Evolutionary conservation across 2,113 vertebrate genomes (phyloP).

Genomic region (Ammodytes dubius): DNA sequence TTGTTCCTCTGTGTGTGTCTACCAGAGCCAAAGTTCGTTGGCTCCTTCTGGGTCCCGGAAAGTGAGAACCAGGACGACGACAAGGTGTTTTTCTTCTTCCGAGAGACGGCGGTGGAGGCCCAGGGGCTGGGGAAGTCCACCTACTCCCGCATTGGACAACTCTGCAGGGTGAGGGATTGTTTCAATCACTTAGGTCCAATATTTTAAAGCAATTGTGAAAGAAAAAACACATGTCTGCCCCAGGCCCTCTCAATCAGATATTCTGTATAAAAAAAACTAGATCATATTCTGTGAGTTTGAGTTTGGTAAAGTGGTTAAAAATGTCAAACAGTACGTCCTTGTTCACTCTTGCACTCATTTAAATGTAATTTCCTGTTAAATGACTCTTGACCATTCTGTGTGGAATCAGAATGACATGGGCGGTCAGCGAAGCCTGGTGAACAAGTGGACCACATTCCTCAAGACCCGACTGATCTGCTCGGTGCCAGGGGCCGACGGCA

Average conservation of each 20-base stretch:
- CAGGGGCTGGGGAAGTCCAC: constrained; percentile 91
- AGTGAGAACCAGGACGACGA: constrained; percentile 97
- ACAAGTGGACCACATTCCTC: constrained; percentile 98
- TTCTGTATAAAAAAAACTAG: neutral
- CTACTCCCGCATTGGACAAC: constrained; percentile 94
- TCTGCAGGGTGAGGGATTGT: constrained; percentile 90
- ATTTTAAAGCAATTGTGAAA: neutral
- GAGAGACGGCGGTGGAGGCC: constrained; percentile 92
- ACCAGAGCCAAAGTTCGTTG: constrained; percentile 95
- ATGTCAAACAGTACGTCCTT: neutral
- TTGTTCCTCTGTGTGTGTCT: constrained; percentile 30
- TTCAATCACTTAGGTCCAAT: neutral
- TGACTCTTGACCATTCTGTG: constrained; percentile 13
- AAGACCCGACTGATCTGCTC: constrained; percentile 95
- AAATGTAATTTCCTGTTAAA: neutral
- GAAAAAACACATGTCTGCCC: neutral
- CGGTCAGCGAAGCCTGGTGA: constrained; percentile 95
- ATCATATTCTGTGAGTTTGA: neutral
- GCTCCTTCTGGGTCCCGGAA: constrained; percentile 97
- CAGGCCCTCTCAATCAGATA: neutral
- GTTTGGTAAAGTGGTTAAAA: neutral
- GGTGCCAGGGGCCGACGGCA: constrained; percentile 89
- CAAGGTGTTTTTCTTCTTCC: constrained; percentile 99
- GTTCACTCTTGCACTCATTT: neutral
- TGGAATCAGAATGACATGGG: constrained; percentile 93